phyloP scores from a whole-genome alignment of 2,797 vertebrate genomes.

The Helicolenus hilgendorfi region DNA sequence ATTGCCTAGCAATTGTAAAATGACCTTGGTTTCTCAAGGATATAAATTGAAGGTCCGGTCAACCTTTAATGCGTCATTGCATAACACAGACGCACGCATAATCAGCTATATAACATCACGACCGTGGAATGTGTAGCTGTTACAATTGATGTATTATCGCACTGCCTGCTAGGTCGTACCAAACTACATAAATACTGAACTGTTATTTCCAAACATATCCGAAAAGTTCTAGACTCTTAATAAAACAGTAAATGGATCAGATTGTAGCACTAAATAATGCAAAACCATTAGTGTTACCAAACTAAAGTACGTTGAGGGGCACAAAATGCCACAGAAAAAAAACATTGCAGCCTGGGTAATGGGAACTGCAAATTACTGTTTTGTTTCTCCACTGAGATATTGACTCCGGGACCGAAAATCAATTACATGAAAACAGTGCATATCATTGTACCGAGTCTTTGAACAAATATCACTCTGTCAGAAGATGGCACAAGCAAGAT shows the following conservation, averaged over 20 bases:
- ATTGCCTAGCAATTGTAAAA: slow-evolving; percentile 42
- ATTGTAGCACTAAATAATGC: slow-evolving; percentile 13
- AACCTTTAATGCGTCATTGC: slow-evolving; percentile 54
- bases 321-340: slow-evolving; percentile 21
- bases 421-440: slow-evolving; percentile 76
- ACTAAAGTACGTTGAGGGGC: slow-evolving; percentile 1
- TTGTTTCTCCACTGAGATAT: slow-evolving; percentile 62
- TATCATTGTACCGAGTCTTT: slow-evolving; percentile 66
- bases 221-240: slow-evolving; percentile 10
- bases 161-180: neutral
- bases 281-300: slow-evolving; percentile 38
- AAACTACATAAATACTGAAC: slow-evolving; percentile 11
- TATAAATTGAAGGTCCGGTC: slow-evolving; percentile 59
- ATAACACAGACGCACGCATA: slow-evolving; percentile 9
- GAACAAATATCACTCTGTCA: slow-evolving; percentile 68
- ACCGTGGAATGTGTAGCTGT: neutral
- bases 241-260: slow-evolving; percentile 26
- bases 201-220: neutral
- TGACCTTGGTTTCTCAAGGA: slow-evolving; percentile 65
- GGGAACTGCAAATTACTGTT: slow-evolving; percentile 66
- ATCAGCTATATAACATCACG: slow-evolving; percentile 16
- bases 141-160: neutral
- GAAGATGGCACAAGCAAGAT: slow-evolving; percentile 62
- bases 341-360: slow-evolving; percentile 37
- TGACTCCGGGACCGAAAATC: slow-evolving; percentile 65